Conservation (phyloP, 2,888 invertebrate genomes). For the Standfussiana lucernea region DNA sequence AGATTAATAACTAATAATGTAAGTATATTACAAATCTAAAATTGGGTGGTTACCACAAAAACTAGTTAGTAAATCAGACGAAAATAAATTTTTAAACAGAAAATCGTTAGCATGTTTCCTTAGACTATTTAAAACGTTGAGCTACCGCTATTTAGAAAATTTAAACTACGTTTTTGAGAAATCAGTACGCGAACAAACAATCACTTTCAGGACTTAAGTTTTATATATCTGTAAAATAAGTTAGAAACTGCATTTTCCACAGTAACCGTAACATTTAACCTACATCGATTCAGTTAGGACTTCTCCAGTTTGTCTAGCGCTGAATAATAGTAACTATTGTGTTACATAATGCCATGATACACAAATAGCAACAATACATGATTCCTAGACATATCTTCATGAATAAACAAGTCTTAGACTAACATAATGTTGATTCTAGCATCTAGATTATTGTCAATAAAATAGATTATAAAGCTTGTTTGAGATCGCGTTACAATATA, state of each 20-base stretch:
- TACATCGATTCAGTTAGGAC: not conserved
- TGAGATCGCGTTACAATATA: slow-evolving; percentile 9
- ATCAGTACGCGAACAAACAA: not conserved
- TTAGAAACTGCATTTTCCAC: not conserved
- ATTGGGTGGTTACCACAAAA: not conserved
- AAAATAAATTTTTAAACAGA: not conserved
- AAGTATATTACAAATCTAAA: not conserved
- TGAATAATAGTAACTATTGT: not conserved
- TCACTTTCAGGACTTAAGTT: not conserved
- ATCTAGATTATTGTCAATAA: slow-evolving; percentile 21
- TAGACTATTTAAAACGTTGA: not conserved
- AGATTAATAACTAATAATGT: not conserved
- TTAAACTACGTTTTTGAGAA: not conserved
- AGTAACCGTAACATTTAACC: not conserved
- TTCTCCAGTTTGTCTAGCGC: not conserved
- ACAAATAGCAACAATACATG: slow-evolving; percentile 2
- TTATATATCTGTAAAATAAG: not conserved
- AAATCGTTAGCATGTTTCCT: not conserved
- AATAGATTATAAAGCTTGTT: slow-evolving; percentile 29
- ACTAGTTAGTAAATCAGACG: not conserved
- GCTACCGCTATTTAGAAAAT: not conserved
- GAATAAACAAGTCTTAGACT: slow-evolving; percentile 24
- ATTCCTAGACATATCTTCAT: not conserved
- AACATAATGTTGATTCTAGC: slow-evolving; percentile 37
- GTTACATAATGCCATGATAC: not conserved